Conservation (phyloP, 2,888 invertebrate genomes). For the Pachydiplax longipennis region DNA sequence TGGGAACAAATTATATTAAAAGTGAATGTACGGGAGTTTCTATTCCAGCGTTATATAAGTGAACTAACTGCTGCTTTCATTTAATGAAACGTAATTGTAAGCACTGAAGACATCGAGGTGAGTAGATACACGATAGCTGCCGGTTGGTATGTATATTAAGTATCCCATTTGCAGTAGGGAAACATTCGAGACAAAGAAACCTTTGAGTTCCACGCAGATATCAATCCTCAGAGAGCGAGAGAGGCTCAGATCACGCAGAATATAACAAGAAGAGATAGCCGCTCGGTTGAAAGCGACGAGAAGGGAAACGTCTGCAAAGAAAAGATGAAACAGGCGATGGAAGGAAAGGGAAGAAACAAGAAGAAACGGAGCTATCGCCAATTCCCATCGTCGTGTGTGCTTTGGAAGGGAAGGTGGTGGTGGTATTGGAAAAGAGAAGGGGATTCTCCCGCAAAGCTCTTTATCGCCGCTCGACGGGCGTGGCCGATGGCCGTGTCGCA, state of each 20-base stretch:
- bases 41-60: too few species aligned
- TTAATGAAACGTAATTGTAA: too few species aligned
- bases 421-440: not conserved
- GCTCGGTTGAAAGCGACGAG: not conserved
- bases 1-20: too few species aligned
- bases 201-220: too few species aligned
- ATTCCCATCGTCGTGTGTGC: not conserved
- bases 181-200: not conserved
- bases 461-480: not conserved
- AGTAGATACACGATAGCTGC: too few species aligned
- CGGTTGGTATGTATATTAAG: too few species aligned
- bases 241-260: too few species aligned
- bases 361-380: not conserved
- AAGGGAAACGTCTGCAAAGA: not conserved
- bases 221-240: too few species aligned
- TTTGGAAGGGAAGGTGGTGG: not conserved
- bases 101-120: too few species aligned
- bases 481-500: slow-evolving; percentile 28
- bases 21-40: too few species aligned
- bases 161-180: not conserved
- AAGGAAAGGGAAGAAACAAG: not conserved
- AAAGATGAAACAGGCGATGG: not conserved
- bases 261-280: too few species aligned
- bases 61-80: too few species aligned
- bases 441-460: not conserved